Percentiles rank a stretch among this genome's conserved stretches.
phyloP scores from a whole-genome alignment of 2,113 vertebrate genomes.

The Otocyon megalotis region DNA sequence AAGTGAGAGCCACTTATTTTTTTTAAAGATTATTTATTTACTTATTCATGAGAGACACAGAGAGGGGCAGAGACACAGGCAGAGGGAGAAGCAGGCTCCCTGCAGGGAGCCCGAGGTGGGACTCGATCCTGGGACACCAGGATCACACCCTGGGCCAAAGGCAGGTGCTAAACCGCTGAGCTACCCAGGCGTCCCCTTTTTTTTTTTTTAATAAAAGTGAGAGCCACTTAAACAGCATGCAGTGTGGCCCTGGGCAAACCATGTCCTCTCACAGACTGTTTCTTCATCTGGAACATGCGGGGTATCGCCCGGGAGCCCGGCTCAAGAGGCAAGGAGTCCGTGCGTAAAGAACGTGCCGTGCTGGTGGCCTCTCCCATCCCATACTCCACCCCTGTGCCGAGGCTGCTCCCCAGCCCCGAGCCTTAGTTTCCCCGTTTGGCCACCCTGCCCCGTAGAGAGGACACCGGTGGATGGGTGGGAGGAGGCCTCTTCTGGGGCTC shows the following conservation, averaged over 20 bases:
- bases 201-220: neutral
- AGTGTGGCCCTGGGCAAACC: neutral
- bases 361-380: fast-evolving
- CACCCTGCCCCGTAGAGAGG: neutral
- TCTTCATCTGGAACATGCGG: neutral
- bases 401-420: neutral
- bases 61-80: no score
- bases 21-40: no score
- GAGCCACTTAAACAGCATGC: neutral
- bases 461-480: neutral
- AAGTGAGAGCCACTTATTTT: neutral
- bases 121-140: no score
- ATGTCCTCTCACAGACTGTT: neutral
- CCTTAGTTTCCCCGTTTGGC: neutral
- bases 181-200: no score
- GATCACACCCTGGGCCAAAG: no score
- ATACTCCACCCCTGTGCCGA: neutral
- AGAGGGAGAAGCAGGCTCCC: no score
- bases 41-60: no score
- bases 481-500: neutral
- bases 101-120: no score
- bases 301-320: neutral
- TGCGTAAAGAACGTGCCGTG: fast-evolving
- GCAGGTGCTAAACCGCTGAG: no score
- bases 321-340: neutral